Conservation (phyloP, 2,888 invertebrate genomes). For the Hyposoter didymator region DNA sequence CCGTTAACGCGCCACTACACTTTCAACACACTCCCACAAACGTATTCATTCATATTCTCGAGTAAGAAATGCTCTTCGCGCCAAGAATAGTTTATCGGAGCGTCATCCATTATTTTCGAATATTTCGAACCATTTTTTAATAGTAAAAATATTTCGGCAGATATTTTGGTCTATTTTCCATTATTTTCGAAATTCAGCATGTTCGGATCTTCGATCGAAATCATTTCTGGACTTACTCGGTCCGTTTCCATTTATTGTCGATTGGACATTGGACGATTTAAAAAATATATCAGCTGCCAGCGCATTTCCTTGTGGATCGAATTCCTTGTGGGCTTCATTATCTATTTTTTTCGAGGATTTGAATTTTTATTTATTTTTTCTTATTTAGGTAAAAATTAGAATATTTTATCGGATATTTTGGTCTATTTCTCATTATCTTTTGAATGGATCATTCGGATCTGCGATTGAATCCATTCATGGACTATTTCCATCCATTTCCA, state of each 20-base stretch:
- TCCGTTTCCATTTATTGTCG: too few relatives aligned
- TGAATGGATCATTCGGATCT: too few relatives aligned
- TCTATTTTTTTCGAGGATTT: too few relatives aligned
- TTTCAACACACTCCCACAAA: not conserved
- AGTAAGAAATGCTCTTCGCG: not conserved
- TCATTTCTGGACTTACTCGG: too few relatives aligned
- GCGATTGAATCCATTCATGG: not conserved
- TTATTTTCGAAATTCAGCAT: not conserved
- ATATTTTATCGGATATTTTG: not conserved
- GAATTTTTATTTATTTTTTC: too few relatives aligned
- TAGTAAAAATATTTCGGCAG: too few relatives aligned
- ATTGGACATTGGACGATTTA: too few relatives aligned
- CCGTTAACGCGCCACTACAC: slow-evolving; percentile 52
- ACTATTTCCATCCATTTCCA: not conserved
- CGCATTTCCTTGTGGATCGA: too few relatives aligned
- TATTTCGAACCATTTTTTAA: not conserved
- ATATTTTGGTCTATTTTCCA: not conserved
- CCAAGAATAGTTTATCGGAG: not conserved
- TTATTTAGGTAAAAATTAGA: too few relatives aligned
- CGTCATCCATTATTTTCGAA: not conserved
- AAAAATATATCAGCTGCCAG: too few relatives aligned
- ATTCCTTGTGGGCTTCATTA: too few relatives aligned
- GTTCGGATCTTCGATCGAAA: too few relatives aligned
- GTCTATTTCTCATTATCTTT: not conserved
- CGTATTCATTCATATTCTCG: not conserved